These are phyloP conservation scores for Sceliomorpha sp. DNA, from an alignment of 2,888 invertebrate genomes.

Conservation along the genomic window DNA sequence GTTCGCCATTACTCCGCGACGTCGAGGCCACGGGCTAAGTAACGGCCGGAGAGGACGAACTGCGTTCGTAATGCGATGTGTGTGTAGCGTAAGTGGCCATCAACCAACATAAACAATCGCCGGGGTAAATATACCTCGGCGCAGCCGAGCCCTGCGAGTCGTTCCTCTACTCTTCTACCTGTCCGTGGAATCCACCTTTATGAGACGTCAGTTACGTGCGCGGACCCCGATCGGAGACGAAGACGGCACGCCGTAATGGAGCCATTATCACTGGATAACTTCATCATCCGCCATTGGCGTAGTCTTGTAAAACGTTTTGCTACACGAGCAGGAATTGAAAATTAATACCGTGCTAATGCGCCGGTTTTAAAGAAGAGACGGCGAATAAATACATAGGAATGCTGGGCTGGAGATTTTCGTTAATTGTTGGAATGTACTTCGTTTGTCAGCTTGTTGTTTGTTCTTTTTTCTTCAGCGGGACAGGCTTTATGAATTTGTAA, in stretches of 20 bases:
- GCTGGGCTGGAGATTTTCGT: too few species aligned
- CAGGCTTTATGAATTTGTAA: too few species aligned
- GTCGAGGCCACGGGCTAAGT: slow-evolving; percentile 76
- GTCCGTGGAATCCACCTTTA: slow-evolving; percentile 58
- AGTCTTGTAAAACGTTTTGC: slow-evolving; percentile 36
- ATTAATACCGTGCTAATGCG: slow-evolving; percentile 52
- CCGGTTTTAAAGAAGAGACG: slow-evolving; percentile 36
- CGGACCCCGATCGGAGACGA: slow-evolving; percentile 64
- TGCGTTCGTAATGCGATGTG: slow-evolving; percentile 75
- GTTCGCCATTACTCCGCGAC: slow-evolving; percentile 80
- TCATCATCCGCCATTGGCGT: slow-evolving; percentile 78
- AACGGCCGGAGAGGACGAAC: slow-evolving; percentile 68
- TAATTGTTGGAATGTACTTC: too few species aligned
- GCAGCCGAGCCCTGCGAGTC: slow-evolving; percentile 60
- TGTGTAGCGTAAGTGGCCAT: slow-evolving; percentile 80
- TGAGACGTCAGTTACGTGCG: slow-evolving; percentile 58
- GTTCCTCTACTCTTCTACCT: slow-evolving; percentile 50
- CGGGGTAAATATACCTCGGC: slow-evolving; percentile 78
- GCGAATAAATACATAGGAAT: too few species aligned
- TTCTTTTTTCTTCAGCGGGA: too few species aligned
- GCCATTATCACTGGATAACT: slow-evolving; percentile 80
- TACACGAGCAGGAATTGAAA: slow-evolving; percentile 44
- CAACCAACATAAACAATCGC: slow-evolving; percentile 81
- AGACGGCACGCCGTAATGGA: slow-evolving; percentile 75
- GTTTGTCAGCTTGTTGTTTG: too few species aligned